Evolutionary conservation across 2,888 invertebrate species (phyloP).

Genomic region (Nomada fabriciana): DNA sequence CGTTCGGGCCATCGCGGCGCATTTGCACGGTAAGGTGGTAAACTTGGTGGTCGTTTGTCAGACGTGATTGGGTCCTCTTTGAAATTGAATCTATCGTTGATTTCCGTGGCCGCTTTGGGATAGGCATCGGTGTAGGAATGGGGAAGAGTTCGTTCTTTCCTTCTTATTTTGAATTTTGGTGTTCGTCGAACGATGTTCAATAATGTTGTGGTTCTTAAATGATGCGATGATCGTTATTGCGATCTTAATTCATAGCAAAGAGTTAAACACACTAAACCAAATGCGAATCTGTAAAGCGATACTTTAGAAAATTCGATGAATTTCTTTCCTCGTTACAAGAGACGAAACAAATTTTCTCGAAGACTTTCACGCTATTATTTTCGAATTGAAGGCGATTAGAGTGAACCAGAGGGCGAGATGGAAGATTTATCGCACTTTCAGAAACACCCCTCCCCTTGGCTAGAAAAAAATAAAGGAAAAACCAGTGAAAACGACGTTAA

Average conservation of each 20-base stretch:
- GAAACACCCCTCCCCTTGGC: conserved; percentile 20
- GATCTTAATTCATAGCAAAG: no score
- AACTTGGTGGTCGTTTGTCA: conserved; percentile 7
- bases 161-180: no score
- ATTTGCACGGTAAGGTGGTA: conserved; percentile 9
- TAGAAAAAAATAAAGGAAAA: conserved; percentile 9
- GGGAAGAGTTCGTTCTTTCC: background rate
- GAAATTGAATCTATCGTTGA: background rate
- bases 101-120: background rate
- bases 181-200: no score
- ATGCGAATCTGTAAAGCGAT: background rate
- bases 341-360: conserved; percentile 9
- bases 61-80: background rate
- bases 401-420: background rate
- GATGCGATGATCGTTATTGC: no score
- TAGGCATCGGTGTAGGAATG: background rate
- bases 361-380: conserved; percentile 9
- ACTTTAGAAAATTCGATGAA: conserved; percentile 25
- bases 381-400: conserved; percentile 8
- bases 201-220: no score
- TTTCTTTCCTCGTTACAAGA: conserved; percentile 43
- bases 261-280: background rate
- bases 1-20: conserved; percentile 10
- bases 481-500: conserved; percentile 54
- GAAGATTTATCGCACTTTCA: conserved; percentile 57